phyloP scores from a whole-genome alignment of 2,113 vertebrate species.

The Austrofundulus limnaeus region DNA sequence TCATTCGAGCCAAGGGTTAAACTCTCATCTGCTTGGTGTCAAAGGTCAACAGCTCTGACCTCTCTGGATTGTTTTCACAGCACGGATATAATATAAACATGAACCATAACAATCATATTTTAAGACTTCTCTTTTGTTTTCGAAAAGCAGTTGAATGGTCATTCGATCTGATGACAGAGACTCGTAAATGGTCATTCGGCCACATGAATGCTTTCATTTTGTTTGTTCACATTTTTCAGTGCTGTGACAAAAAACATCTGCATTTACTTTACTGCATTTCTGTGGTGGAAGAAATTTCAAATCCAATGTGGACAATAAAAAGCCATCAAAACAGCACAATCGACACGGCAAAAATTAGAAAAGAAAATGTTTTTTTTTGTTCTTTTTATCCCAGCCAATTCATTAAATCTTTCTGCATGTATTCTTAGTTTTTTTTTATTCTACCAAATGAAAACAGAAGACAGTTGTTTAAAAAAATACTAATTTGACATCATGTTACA shows the following conservation, averaged over 20 bases:
- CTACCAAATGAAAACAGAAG: too few species aligned
- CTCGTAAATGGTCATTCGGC: neutral
- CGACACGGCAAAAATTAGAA: neutral
- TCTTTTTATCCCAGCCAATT: neutral
- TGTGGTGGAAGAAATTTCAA: neutral
- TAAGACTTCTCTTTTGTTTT: neutral
- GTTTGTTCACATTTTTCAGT: neutral
- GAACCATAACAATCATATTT: neutral
- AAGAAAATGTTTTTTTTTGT: neutral
- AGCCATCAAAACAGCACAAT: neutral
- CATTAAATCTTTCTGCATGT: neutral
- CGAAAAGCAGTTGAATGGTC: neutral
- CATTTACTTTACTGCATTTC: neutral
- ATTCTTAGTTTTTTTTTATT: too few species aligned
- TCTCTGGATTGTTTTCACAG: conserved; percentile 24
- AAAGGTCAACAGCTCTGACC: conserved; percentile 30
- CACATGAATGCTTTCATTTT: neutral
- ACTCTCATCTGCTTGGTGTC: conserved; percentile 2
- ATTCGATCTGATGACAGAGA: neutral
- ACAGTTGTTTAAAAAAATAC: too few species aligned
- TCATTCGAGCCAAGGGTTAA: conserved; percentile 12
- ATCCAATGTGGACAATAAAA: neutral
- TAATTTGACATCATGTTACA: too few species aligned
- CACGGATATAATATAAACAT: neutral
- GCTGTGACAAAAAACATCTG: neutral